A percentile compares a stretch with the other conserved stretches of the same genome.
Evolutionary conservation across 2,797 vertebrate species (phyloP).

Genomic region (Sarcophilus harrisii): DNA sequence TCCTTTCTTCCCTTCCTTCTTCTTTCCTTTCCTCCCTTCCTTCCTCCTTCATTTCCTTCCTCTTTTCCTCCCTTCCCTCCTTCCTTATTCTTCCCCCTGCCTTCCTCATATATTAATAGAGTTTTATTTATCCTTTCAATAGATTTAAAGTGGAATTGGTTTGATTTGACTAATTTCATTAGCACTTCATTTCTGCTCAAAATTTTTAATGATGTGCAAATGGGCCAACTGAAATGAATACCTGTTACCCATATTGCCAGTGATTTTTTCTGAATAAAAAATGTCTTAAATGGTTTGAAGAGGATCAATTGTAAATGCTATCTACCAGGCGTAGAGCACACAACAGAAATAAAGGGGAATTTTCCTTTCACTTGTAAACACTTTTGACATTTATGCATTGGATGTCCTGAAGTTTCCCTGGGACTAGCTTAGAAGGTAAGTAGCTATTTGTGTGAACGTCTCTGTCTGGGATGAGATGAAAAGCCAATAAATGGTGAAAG

Average conservation of each 20-base stretch:
- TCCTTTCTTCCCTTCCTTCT: too few relatives aligned
- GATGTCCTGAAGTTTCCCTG: neutral
- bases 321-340: conserved; percentile 16
- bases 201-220: conserved; percentile 50
- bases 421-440: neutral
- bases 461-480: conserved; percentile 3
- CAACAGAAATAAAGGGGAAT: neutral
- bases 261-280: conserved; percentile 33
- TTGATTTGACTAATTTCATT: conserved; percentile 56
- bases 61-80: too few relatives aligned
- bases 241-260: conserved; percentile 37
- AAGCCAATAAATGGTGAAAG: neutral
- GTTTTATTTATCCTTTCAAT: conserved; percentile 57
- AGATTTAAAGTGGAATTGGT: conserved; percentile 60
- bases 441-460: conserved; percentile 40
- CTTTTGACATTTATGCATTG: conserved; percentile 11
- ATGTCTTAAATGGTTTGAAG: conserved; percentile 54
- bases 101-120: conserved; percentile 28
- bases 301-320: conserved; percentile 35
- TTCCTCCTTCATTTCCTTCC: neutral
- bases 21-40: neutral
- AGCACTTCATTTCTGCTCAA: conserved; percentile 51
- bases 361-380: conserved; percentile 29
- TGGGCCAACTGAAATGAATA: conserved; percentile 55
- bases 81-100: neutral